Evolutionary conservation across 2,888 invertebrate species (phyloP), one percentile per base, ranked within the genome.

Genomic region (Eueremaeus valkanovi): DNA sequence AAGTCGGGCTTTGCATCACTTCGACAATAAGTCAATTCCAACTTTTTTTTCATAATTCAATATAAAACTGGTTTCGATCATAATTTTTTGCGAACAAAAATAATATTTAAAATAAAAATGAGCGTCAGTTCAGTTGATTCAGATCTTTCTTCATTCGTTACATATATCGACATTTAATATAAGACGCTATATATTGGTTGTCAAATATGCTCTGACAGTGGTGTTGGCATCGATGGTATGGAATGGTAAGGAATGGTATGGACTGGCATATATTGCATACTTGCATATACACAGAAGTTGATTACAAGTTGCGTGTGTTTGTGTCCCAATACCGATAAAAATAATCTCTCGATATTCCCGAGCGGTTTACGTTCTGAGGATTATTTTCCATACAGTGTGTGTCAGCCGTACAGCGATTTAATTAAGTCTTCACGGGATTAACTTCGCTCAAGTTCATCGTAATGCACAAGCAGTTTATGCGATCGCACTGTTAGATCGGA

Each of bases 401-500:
- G 68, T 68, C 68, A 68, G 33, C 21, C 68, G 68, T n/a, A n/a
- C n/a, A 68, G 13, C 68, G 40, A 68, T 68, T 68, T 68, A 68
- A 68, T 68, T 68, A 68, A 68, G 68, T 68, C 68, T 68, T 68
- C 68, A 68, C 68, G 68, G 68, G 68, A 68, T 68, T 68, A 68
- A 68, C 68, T 63, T 31, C 24, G 40, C 40, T 40, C 68, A 18
- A 36, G 40, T 68, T 40, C 40, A 36, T 36, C 18, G 40, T 24
- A 40, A 18, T 68, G 68, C n/a, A 16, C 36, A 68, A 21, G 40
- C 40, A 24, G n/a, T 36, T 24, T 68, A 68, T 68, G 40, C 24
- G 68, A 68, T 68, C 68, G 9, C 58, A 42, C 42, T 40, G 40
- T 68, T 68, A 68, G 36, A 68, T 42, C n/a, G 68, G 40, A 68